phyloP scores from a whole-genome alignment of 2,113 vertebrate genomes.

The Apistogramma diplotaenia region DNA sequence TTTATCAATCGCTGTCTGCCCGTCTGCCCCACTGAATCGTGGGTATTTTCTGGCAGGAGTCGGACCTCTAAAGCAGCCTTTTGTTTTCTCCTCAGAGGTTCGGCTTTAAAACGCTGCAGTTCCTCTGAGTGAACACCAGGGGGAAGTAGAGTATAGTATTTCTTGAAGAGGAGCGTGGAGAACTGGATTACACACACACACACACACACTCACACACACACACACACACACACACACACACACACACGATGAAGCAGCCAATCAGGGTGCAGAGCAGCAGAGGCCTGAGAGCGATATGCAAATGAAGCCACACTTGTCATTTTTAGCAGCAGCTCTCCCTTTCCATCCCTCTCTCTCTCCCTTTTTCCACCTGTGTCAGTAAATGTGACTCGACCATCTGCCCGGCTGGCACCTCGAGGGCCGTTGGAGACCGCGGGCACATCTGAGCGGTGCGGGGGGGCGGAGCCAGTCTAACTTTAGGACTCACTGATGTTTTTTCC shows the following conservation, averaged over 20 bases:
- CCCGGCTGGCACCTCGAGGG: not conserved
- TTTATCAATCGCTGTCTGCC: constrained; percentile 41
- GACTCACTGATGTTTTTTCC: not conserved
- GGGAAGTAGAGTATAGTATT: constrained; percentile 34
- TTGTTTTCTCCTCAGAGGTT: not conserved
- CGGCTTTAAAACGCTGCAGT: not conserved
- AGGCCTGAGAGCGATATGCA: constrained; percentile 52
- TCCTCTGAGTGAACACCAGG: constrained; percentile 22
- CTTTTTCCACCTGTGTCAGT: constrained; percentile 6
- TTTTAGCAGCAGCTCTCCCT: constrained; percentile 40
- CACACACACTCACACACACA: not conserved
- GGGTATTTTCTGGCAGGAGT: not conserved
- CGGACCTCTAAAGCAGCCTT: not conserved
- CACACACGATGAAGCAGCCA: constrained; percentile 19
- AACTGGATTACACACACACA: constrained; percentile 38
- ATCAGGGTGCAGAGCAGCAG: constrained; percentile 38
- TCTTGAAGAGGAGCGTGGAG: constrained; percentile 22
- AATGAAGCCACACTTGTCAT: constrained; percentile 46
- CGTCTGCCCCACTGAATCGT: constrained; percentile 18
- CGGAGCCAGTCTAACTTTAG: not conserved
- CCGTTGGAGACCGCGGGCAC: not conserved
- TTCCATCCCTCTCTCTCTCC: constrained; percentile 1
- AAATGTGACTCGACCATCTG: constrained; percentile 27
- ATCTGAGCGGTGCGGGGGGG: constrained; percentile 35
- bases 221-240: not conserved